A percentile compares a stretch with the other conserved stretches of the same genome.
Conservation (phyloP, 1,140 invertebrate species). For the Pogonognathellus flavescens region DNA sequence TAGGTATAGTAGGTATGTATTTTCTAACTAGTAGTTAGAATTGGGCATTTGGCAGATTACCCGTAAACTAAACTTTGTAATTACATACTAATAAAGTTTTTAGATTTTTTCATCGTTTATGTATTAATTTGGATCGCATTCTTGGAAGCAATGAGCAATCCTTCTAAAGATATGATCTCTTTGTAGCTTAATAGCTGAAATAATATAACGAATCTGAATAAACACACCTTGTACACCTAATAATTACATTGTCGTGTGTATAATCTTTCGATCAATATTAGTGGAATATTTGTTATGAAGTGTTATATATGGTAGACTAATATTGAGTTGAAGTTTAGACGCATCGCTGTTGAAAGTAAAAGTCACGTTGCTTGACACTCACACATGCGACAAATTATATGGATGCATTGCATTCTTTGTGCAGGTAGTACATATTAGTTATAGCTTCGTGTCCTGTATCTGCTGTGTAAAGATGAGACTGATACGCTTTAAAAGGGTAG, state of each 20-base stretch:
- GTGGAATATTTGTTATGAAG: background rate
- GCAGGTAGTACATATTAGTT: background rate
- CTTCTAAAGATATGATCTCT: too few species aligned
- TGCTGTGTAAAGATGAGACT: background rate
- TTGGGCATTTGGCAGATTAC: too few species aligned
- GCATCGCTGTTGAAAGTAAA: background rate
- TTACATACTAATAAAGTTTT: too few species aligned
- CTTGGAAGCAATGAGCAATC: too few species aligned
- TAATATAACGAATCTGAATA: too few species aligned
- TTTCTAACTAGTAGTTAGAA: too few species aligned
- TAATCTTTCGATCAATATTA: background rate
- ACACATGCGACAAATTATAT: background rate
- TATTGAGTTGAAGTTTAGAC: background rate
- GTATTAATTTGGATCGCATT: too few species aligned
- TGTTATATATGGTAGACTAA: background rate
- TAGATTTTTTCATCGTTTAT: too few species aligned
- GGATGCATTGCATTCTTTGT: constrained; percentile 7
- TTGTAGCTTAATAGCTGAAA: too few species aligned
- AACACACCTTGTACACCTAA: too few species aligned
- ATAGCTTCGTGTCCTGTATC: background rate
- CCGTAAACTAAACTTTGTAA: too few species aligned
- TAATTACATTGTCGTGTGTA: background rate
- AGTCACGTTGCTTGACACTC: background rate
- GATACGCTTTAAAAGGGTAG: background rate
- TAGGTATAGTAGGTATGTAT: too few species aligned